Conservation (phyloP, 2,888 invertebrate species). For the Agrochola lota region DNA sequence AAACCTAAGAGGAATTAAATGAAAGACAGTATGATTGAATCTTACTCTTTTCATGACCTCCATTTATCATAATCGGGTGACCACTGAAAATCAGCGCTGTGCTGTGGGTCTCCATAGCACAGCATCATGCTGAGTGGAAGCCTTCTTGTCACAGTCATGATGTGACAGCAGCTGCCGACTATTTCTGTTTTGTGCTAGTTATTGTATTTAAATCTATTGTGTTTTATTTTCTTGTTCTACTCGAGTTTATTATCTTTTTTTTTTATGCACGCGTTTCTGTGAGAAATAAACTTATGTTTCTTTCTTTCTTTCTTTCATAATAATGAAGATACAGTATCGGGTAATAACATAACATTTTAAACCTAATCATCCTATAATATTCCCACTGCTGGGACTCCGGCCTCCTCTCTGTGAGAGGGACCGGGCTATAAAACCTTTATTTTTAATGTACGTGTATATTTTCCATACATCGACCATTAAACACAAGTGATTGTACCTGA, state of each 20-base stretch:
- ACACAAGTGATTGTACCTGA: constrained; percentile 24
- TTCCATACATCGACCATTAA: constrained; percentile 7
- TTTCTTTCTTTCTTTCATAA: constrained; percentile 9
- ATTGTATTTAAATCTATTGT: no score
- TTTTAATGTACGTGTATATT: constrained; percentile 27
- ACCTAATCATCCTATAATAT: neutral
- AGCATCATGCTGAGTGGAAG: no score
- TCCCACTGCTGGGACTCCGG: neutral
- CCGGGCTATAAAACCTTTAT: constrained; percentile 33
- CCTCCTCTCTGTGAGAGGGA: neutral
- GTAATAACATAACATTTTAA: constrained; percentile 20
- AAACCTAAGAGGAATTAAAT: constrained; percentile 48
- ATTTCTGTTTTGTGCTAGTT: no score
- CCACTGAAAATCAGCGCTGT: no score
- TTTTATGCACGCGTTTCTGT: no score
- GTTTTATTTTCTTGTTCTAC: no score
- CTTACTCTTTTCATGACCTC: constrained; percentile 38
- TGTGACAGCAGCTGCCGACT: no score
- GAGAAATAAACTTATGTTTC: no score
- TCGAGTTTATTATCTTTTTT: no score
- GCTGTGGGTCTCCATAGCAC: no score
- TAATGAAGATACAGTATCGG: constrained; percentile 32
- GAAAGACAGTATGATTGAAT: constrained; percentile 59
- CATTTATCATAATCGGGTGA: constrained; percentile 7
- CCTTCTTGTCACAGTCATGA: no score